These are phyloP conservation scores for Gymnothorax reevesii DNA, from an alignment of 2,797 vertebrate genomes.

Conservation along the genomic window DNA sequence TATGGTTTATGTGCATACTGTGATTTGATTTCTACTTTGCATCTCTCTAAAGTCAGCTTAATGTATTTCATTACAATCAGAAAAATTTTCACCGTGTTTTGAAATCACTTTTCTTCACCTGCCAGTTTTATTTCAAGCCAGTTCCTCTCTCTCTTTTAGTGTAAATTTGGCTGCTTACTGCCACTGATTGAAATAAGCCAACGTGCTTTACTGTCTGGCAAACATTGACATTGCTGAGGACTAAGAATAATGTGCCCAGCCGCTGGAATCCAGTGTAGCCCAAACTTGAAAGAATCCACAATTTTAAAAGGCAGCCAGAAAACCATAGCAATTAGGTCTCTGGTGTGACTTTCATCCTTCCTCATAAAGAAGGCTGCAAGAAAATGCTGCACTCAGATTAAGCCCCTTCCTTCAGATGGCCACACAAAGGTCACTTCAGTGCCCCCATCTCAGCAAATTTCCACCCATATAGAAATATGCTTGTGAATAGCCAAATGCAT, in stretches of 20 bases:
- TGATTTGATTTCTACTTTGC: neutral
- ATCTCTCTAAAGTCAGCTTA: neutral
- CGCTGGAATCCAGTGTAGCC: constrained; percentile 56
- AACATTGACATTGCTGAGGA: constrained; percentile 67
- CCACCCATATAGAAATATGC: constrained; percentile 5
- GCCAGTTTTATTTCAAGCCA: neutral
- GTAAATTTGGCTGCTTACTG: constrained; percentile 49
- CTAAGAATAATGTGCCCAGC: constrained; percentile 65
- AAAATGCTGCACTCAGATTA: constrained; percentile 51
- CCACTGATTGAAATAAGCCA: constrained; percentile 45
- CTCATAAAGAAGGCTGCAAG: constrained; percentile 67
- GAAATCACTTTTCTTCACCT: neutral
- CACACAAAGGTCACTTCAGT: neutral
- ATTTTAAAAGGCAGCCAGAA: constrained; percentile 64
- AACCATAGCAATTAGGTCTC: constrained; percentile 77
- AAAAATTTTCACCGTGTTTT: neutral
- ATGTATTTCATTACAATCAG: neutral
- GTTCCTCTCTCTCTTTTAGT: constrained; percentile 57
- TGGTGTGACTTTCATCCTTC: constrained; percentile 73
- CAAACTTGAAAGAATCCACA: constrained; percentile 65
- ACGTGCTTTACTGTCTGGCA: constrained; percentile 59
- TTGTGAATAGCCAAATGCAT: too few relatives aligned
- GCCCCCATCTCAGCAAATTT: neutral
- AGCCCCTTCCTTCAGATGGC: neutral
- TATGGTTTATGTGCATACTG: neutral